Evolutionary conservation across 2,113 vertebrate species (phyloP).

Genomic region (Sorex fumeus): DNA sequence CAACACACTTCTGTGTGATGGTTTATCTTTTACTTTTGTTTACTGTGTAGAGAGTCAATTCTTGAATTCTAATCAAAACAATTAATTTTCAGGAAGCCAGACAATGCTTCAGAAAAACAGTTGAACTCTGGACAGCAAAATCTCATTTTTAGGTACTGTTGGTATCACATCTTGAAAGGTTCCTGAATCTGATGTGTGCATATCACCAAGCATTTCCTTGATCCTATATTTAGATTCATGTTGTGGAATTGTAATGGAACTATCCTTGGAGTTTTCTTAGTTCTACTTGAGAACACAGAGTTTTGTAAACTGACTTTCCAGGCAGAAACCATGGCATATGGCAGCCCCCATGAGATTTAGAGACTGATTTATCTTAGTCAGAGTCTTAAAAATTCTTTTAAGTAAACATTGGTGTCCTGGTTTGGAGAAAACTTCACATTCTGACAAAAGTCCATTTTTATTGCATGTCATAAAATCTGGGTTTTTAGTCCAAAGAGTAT

Average conservation of each 20-base stretch:
- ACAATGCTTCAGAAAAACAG: not conserved
- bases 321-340: not conserved
- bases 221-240: conserved; percentile 38
- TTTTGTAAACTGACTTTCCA: conserved; percentile 56
- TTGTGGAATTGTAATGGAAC: conserved; percentile 41
- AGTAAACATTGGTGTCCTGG: conserved; percentile 63
- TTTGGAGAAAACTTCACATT: conserved; percentile 21
- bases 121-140: not conserved
- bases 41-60: not conserved
- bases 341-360: not conserved
- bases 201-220: not conserved
- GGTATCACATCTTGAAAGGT: not conserved
- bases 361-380: not conserved
- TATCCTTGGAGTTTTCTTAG: conserved; percentile 56
- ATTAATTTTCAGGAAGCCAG: not conserved
- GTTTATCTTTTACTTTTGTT: not conserved
- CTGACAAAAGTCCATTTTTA: not conserved
- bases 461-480: conserved; percentile 20
- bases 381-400: conserved; percentile 68
- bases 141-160: not conserved
- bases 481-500: not conserved
- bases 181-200: not conserved
- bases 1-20: not conserved
- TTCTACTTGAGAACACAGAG: conserved; percentile 63
- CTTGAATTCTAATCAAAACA: not conserved